Evolutionary conservation across 2,113 vertebrate species (phyloP).

Genomic region (Lipotes vexillifer): DNA sequence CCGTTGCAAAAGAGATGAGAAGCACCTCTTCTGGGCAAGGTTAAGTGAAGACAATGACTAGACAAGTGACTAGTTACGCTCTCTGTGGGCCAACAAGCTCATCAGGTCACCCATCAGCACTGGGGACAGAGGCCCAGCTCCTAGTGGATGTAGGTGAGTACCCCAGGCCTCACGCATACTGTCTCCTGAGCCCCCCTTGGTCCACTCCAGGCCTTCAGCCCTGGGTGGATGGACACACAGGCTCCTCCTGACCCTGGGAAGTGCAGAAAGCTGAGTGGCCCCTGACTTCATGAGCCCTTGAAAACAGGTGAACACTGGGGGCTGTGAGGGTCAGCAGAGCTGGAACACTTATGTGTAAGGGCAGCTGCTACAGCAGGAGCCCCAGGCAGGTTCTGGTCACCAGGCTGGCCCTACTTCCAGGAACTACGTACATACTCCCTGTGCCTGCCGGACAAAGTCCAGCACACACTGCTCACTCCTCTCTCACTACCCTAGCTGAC

Average conservation of each 20-base stretch:
- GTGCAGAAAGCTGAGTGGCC: background rate
- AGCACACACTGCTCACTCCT: background rate
- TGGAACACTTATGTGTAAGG: background rate
- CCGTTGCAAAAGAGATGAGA: background rate
- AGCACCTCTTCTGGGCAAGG: background rate
- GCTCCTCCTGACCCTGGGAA: background rate
- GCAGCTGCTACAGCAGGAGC: background rate
- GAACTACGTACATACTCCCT: no score
- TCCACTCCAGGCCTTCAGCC: background rate
- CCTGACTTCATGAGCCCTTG: background rate
- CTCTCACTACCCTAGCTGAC: background rate
- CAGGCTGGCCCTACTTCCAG: background rate
- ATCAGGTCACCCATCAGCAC: background rate
- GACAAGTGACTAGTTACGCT: background rate
- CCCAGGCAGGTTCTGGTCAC: background rate
- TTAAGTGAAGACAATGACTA: background rate
- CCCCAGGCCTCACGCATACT: background rate
- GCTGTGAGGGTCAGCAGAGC: background rate
- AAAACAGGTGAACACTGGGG: background rate
- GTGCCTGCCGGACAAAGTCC: background rate
- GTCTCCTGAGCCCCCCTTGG: background rate
- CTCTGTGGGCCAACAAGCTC: background rate
- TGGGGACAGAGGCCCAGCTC: background rate
- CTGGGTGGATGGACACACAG: background rate
- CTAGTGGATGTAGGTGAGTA: background rate